These are phyloP conservation scores for Calliphora vicina DNA, from an alignment of 1,140 invertebrate species.

Conservation along the genomic window DNA sequence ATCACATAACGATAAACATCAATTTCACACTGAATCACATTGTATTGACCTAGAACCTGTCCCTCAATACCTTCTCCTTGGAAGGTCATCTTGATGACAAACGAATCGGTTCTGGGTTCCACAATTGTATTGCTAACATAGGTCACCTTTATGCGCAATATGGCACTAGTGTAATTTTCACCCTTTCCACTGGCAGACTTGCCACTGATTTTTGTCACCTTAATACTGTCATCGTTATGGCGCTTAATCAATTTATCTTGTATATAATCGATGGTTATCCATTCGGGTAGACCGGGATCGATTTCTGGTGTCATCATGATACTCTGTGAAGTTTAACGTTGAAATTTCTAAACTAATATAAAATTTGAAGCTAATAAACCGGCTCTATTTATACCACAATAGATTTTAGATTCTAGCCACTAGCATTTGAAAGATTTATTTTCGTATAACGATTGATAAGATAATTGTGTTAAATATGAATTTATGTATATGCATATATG, in stretches of 20 bases:
- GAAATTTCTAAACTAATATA: background rate
- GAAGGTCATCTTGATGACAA: slow-evolving; percentile 46
- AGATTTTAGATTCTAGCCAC: slow-evolving; percentile 61
- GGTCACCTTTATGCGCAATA: slow-evolving; percentile 50
- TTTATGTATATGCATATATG: slow-evolving; percentile 21
- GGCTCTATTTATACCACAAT: slow-evolving; percentile 66
- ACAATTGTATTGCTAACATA: slow-evolving; percentile 35
- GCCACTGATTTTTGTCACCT: slow-evolving; percentile 31
- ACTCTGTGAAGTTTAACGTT: background rate
- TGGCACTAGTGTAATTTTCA: slow-evolving; percentile 51
- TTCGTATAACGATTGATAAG: slow-evolving; percentile 49
- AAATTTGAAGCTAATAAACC: slow-evolving; percentile 61
- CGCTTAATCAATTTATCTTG: slow-evolving; percentile 43
- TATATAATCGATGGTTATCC: slow-evolving; percentile 52
- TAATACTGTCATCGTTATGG: slow-evolving; percentile 45
- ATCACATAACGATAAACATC: slow-evolving; percentile 52
- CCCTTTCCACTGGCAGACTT: slow-evolving; percentile 49
- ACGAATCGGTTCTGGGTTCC: slow-evolving; percentile 36
- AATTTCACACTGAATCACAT: slow-evolving; percentile 48
- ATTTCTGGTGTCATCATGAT: background rate
- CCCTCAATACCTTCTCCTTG: slow-evolving; percentile 41
- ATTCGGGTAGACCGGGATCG: slow-evolving; percentile 50
- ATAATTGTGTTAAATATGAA: slow-evolving; percentile 49
- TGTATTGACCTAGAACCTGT: slow-evolving; percentile 44
- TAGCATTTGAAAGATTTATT: slow-evolving; percentile 56